Percentiles rank a stretch among this genome's conserved stretches.
Conservation (phyloP, 2,797 vertebrate genomes). For the Melanotaenia boesemani region DNA sequence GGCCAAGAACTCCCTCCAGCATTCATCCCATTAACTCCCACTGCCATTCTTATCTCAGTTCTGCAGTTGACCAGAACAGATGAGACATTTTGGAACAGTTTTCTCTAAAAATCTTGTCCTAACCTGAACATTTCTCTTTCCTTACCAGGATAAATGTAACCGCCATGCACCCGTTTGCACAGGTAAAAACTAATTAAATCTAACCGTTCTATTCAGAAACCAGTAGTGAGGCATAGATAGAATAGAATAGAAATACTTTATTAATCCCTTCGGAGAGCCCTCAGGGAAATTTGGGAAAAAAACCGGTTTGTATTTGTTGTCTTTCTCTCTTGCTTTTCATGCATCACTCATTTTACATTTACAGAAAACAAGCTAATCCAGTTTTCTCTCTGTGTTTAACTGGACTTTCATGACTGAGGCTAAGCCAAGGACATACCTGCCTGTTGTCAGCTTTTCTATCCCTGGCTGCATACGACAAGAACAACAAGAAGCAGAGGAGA, state of each 20-base stretch:
- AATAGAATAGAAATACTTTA: too few relatives aligned
- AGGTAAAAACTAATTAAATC: neutral
- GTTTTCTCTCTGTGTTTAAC: neutral
- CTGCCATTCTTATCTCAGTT: constrained; percentile 49
- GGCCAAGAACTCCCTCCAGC: constrained; percentile 25
- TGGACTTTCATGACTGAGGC: constrained; percentile 3
- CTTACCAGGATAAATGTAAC: neutral
- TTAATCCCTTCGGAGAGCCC: too few relatives aligned
- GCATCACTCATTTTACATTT: neutral
- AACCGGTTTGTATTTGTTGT: constrained; percentile 3
- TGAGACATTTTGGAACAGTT: constrained; percentile 39
- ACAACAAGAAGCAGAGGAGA: constrained; percentile 29
- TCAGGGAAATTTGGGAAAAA: too few relatives aligned
- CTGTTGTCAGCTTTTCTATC: constrained; percentile 6
- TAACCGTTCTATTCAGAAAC: neutral
- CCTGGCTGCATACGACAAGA: constrained; percentile 1
- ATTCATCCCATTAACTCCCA: constrained; percentile 39
- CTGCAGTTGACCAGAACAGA: constrained; percentile 59
- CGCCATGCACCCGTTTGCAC: neutral
- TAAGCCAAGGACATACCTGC: constrained; percentile 20
- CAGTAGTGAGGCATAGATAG: neutral
- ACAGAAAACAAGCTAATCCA: neutral
- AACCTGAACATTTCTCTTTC: constrained; percentile 11
- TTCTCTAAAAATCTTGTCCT: constrained; percentile 23
- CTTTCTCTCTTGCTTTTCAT: neutral